Base-by-base conservation (phyloP, 2,888 invertebrate genomes). In the Tuberolachnus salignus region DNA sequence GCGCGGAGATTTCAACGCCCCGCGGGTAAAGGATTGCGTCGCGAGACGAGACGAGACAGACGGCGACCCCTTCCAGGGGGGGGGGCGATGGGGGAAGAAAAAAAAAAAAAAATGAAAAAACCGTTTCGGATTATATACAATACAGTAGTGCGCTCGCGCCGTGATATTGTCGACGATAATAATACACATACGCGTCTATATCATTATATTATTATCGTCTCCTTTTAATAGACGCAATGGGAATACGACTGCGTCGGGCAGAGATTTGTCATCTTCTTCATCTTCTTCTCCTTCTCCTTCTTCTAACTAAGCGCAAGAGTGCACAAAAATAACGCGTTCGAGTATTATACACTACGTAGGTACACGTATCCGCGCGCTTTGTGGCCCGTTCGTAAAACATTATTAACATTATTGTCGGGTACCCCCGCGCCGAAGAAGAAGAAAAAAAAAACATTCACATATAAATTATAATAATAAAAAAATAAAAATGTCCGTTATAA, bases 1-100 rank as follows among this genome's bases (percentile, higher is more conserved):
- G 34, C 34, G 34, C 34, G 21, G 66, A 66, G 74, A 75, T 75
- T 66, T 75, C 46, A 75, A 75, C 74, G 74, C 74, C 74, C 74
- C 55, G 26, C 66, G 42, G 74, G 74, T 75, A 75, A 75, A 75
- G 74, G 74, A 66, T 75, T 74, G 23, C 26, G 55, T 55, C 23
- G n/a, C 14, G 64, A 53, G 44, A n/a, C 8, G 6, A 8, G 19
- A 34, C 23, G 23, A 42, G 70, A 44, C 44, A 46, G n/a, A 21
- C 34, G 14, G 59, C 13, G 72, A 72, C 21, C 71, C 59, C 59
- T 34, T n/a, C n/a, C n/a, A n/a, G n/a, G n/a, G n/a, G n/a, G n/a
- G n/a, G n/a, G n/a, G n/a, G n/a, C n/a, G n/a, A n/a, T n/a, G n/a
- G n/a, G n/a, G n/a, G 61, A 9, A 23, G 26, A 59, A 34, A 34